These are phyloP conservation scores for Hydrolagus colliei DNA, from an alignment of 2,797 vertebrate genomes.

Conservation along the genomic window DNA sequence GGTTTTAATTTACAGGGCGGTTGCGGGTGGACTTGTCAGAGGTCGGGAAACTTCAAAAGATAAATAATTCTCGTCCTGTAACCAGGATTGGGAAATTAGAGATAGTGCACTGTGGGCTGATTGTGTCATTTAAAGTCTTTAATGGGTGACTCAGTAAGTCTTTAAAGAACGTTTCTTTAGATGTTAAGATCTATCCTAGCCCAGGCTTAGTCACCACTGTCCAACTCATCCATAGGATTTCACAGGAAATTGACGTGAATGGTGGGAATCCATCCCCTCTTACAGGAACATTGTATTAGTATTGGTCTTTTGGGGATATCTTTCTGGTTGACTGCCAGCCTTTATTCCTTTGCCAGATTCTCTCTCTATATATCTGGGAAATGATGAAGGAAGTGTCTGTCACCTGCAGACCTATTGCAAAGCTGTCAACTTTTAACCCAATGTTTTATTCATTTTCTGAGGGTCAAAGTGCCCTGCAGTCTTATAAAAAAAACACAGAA, in stretches of 20 bases:
- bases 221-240: neutral
- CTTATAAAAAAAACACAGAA: neutral
- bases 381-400: neutral
- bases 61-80: neutral
- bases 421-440: slow-evolving; percentile 18
- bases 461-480: neutral
- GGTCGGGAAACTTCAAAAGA: slow-evolving; percentile 20
- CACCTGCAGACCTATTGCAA: neutral
- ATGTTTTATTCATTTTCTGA: slow-evolving; percentile 8
- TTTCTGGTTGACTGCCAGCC: neutral
- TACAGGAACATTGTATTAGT: neutral
- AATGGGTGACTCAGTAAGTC: slow-evolving; percentile 8
- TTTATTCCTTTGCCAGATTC: neutral
- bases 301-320: neutral
- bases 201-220: neutral
- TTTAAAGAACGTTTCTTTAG: slow-evolving; percentile 22
- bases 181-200: neutral
- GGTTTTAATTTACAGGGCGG: slow-evolving; percentile 8
- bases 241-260: neutral
- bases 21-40: neutral
- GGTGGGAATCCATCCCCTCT: neutral
- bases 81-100: slow-evolving; percentile 3
- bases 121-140: slow-evolving; percentile 26
- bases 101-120: slow-evolving; percentile 15
- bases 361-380: too few relatives aligned